Evolutionary conservation across 2,113 vertebrate species (phyloP).

Genomic region (Podocnemis expansa): DNA sequence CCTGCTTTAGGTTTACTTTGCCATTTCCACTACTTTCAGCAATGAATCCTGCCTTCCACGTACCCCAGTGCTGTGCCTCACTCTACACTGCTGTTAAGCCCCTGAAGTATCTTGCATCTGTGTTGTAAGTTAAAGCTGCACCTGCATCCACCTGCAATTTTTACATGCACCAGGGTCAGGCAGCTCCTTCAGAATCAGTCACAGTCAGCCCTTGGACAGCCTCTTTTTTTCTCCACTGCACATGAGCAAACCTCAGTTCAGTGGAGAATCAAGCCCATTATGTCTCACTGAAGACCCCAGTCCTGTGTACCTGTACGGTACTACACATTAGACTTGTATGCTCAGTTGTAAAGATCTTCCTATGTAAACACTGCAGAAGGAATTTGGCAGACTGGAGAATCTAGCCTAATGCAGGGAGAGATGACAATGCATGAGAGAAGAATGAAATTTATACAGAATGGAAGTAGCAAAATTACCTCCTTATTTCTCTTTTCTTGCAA

Average conservation of each 20-base stretch:
- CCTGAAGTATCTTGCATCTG: neutral
- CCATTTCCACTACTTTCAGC: neutral
- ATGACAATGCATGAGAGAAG: neutral
- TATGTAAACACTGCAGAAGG: neutral
- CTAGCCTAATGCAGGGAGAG: neutral
- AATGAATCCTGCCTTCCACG: neutral
- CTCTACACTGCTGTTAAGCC: neutral
- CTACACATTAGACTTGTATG: neutral
- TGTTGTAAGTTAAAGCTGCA: neutral
- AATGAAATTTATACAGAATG: neutral
- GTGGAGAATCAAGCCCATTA: neutral
- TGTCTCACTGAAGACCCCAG: neutral
- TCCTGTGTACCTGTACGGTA: neutral
- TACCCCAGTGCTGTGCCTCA: neutral
- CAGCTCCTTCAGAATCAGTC: neutral
- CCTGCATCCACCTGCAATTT: neutral
- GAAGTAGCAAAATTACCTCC: neutral
- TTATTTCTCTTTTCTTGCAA: neutral
- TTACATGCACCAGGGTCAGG: neutral
- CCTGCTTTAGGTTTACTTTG: neutral
- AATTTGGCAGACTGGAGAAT: neutral
- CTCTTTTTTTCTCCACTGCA: neutral
- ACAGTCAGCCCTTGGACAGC: accelerated
- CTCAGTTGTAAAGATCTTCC: neutral
- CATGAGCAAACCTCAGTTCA: neutral